Conservation (phyloP, 2,888 invertebrate genomes). For the Orchesella flavescens region DNA sequence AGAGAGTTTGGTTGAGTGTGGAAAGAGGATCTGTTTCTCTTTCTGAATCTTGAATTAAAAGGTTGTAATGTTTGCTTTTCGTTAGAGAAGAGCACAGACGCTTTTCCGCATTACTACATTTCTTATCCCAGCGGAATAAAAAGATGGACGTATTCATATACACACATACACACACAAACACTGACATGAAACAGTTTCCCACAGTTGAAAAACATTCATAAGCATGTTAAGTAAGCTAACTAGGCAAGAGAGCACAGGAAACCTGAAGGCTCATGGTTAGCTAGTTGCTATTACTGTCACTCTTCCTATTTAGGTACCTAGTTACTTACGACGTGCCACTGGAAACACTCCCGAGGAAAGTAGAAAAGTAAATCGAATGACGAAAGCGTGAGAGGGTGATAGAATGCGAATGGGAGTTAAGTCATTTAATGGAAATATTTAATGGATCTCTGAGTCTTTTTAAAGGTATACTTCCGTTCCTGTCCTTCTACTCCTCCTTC, state of each 20-base stretch:
- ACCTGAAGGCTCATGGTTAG: constrained; percentile 40
- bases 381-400: constrained; percentile 42
- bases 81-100: constrained; percentile 53
- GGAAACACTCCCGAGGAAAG: constrained; percentile 24
- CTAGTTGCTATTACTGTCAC: constrained; percentile 54
- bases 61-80: constrained; percentile 65
- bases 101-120: constrained; percentile 63
- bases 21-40: constrained; percentile 48
- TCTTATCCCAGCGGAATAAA: constrained; percentile 58
- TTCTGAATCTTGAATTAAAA: constrained; percentile 61
- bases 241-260: constrained; percentile 21
- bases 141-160: constrained; percentile 35
- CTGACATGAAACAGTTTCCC: background rate
- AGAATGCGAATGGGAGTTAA: constrained; percentile 62
- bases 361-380: constrained; percentile 47
- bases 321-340: constrained; percentile 38
- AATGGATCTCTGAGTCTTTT: constrained; percentile 55
- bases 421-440: constrained; percentile 66
- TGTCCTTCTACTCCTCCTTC: constrained; percentile 21
- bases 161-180: background rate
- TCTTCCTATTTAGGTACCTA: constrained; percentile 28
- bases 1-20: constrained; percentile 32
- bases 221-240: constrained; percentile 18
- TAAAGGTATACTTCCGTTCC: constrained; percentile 49
- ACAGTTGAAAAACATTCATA: background rate